Conservation (phyloP, 2,888 invertebrate genomes). For the Netelia inedita region DNA sequence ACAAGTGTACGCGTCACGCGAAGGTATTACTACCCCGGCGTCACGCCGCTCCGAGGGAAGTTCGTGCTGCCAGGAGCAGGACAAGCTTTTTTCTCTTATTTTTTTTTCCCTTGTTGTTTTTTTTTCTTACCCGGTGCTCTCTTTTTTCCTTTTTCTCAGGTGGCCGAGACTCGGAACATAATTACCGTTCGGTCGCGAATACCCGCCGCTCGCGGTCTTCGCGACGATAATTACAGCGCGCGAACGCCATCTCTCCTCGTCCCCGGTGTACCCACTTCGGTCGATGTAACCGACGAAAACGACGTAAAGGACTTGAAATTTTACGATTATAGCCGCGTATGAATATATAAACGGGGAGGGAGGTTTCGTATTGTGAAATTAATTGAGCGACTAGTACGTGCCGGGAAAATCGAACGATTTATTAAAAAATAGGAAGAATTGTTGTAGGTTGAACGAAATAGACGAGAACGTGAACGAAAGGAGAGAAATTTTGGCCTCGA, state of each 20-base stretch:
- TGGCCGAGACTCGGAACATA: slow-evolving; percentile 72
- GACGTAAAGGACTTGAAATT: background rate
- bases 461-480: background rate
- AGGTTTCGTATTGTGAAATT: no score
- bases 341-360: no score
- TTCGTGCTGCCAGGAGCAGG: slow-evolving; percentile 74
- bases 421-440: background rate
- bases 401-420: no score
- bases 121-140: slow-evolving; percentile 59
- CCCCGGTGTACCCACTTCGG: slow-evolving; percentile 41
- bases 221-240: slow-evolving; percentile 64
- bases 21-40: slow-evolving; percentile 69
- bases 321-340: no score
- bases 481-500: slow-evolving; percentile 17
- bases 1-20: slow-evolving; percentile 79
- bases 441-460: background rate
- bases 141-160: slow-evolving; percentile 48
- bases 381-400: no score
- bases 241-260: slow-evolving; percentile 9
- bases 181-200: slow-evolving; percentile 75
- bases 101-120: slow-evolving; percentile 18
- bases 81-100: slow-evolving; percentile 73
- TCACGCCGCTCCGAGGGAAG: slow-evolving; percentile 72
- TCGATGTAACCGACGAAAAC: slow-evolving; percentile 38
- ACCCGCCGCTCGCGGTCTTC: slow-evolving; percentile 35